phyloP scores from a whole-genome alignment of 2,113 vertebrate species.

The Elanus axillaris region DNA sequence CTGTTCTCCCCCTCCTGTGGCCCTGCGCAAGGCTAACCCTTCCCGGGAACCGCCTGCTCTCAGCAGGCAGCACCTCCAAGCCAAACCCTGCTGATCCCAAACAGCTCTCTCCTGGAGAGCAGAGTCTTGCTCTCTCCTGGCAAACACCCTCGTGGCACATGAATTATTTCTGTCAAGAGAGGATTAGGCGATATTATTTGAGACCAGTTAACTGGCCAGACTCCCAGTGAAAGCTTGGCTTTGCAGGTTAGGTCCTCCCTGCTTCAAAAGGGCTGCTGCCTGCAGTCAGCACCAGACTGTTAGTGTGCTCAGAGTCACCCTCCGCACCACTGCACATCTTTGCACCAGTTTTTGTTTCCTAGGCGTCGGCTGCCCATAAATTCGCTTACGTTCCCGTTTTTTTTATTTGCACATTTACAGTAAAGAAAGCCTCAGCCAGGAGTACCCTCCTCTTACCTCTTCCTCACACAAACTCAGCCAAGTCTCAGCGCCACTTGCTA shows the following conservation, averaged over 20 bases:
- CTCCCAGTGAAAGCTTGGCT: background rate
- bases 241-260: background rate
- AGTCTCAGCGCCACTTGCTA: background rate
- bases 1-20: background rate
- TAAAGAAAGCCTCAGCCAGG: background rate
- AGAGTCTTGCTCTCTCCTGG: background rate
- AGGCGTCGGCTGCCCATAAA: background rate
- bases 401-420: background rate
- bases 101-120: background rate
- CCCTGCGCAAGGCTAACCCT: background rate
- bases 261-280: background rate
- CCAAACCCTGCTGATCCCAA: background rate
- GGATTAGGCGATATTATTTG: background rate
- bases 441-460: background rate
- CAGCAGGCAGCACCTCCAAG: background rate
- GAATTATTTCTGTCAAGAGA: background rate
- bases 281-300: background rate
- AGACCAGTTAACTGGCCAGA: background rate
- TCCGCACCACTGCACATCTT: background rate
- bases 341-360: background rate
- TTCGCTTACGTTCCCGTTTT: background rate
- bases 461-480: background rate
- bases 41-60: background rate
- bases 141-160: background rate
- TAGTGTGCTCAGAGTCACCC: fast-evolving